Evolutionary conservation across 2,113 vertebrate genomes (phyloP), one percentile per base, ranked within the genome.

Genomic region (Orycteropus afer): DNA sequence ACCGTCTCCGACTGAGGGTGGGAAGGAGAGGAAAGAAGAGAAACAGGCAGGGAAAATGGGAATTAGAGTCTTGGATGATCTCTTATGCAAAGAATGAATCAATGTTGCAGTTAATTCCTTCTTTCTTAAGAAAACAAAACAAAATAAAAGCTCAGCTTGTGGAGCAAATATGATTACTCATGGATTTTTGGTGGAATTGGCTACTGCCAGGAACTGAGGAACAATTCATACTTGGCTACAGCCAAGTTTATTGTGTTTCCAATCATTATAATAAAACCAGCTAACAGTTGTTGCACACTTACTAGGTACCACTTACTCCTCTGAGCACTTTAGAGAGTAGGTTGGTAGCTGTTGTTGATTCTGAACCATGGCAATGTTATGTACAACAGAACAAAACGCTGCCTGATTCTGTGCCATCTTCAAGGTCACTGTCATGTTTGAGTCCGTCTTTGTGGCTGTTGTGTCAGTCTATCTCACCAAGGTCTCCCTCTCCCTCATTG

Each of bases 231-330:
- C n/a, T n/a, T 87, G 69, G 15, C 7, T 84, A 7, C 84, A 84
- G n/a, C 40, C 53, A 47, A 69, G 32, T 61, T 61, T 59, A 61
- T 84, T 85, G 4, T n/a, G 34, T 12, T 77, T 85, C 42, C 1
- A 7, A 2, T 63, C 34, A 40, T 53, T 85, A 76, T 63, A 42
- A 5, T 90, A 59, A 73, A 25, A 23, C 47, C n/a, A 40, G n/a
- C 2, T 34, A 27, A 65, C 3, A 45, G 40, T 42, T 37, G 1
- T 0, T 27, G 59, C 63, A 23, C 40, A 10, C 6, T 42, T 32
- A 27, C 4, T 32, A 32, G n/a, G 27, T n/a, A n/a, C n/a, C n/a
- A n/a, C n/a, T 25, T 29, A 12, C 3, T 32, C 0, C 25, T 14
- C 51, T 51, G n/a, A 79, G 11, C 4, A 8, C n/a, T 15, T 84